Evolutionary conservation across 1,140 invertebrate genomes (phyloP), one percentile per base, ranked within the genome.

Genomic region (Drosophila persimilis): DNA sequence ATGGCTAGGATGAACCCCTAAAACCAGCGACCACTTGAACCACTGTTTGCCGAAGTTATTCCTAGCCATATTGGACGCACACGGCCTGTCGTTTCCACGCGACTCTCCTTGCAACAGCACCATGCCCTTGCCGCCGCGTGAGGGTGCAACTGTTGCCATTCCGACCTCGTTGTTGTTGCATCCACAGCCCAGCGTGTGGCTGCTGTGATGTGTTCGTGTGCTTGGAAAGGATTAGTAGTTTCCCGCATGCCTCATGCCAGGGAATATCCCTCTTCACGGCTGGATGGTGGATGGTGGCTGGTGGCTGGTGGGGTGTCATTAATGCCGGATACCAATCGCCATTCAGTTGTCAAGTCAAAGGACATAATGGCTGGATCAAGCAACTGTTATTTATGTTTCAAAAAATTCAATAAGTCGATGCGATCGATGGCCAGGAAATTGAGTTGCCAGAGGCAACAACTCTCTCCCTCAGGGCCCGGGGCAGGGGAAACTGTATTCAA

Each of bases 121-220:
- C 67, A 56, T 26, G 24, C 24, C 24, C 24, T 3, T 31, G 45
- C 45, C 64, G 52, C 65, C 65, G 59, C 53, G 24, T 61, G 57
- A 44, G 43, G 45, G 17, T 61, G 50, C 60, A 73, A 76, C 22
- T 73, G 73, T 70, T 80, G 35, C 24, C 46, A 53, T 13, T 39
- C 35, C 11, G 11, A 2, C 20, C 4, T 39, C 1, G 2, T 7
- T 31, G 29, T 13, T 72, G 85, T 89, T 89, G 85, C 85, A 85
- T 89, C 89, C 80, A 39, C 47, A 52, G 50, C 71, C 57, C 85
- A 85, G 85, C 85, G 85, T 89, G 85, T 75, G 77, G 85, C 63
- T 77, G 62, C 62, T 31, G 11, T 39, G 31, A 8, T 35, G 31
- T 35, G 35, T 80, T 61, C 75, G 74, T 80, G 62, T 74, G 72